These are phyloP conservation scores for Phymastichus coffea DNA, from an alignment of 1,140 invertebrate species.

Conservation along the genomic window DNA sequence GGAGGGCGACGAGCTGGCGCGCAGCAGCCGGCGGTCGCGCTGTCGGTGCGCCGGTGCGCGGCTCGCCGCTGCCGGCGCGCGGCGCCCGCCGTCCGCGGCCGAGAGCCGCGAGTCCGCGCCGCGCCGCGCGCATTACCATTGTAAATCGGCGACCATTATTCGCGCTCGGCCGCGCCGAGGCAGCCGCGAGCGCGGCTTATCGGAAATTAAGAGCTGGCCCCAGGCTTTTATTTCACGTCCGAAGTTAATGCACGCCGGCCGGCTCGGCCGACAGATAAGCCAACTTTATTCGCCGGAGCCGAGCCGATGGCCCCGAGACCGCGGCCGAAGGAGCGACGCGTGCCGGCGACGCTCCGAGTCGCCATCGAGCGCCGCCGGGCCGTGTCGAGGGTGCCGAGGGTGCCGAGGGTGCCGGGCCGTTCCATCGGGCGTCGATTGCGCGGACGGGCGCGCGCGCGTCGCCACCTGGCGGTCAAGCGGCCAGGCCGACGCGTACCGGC, in stretches of 20 bases:
- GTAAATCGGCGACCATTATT: background rate
- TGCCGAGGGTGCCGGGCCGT: too few species aligned
- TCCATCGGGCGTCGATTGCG: too few species aligned
- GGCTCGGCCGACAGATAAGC: background rate
- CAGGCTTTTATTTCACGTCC: background rate
- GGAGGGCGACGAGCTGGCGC: conserved; percentile 26
- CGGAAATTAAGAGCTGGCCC: conserved; percentile 5
- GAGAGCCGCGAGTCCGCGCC: background rate
- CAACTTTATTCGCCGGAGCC: background rate
- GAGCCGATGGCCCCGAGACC: too few species aligned
- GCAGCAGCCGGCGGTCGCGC: too few species aligned
- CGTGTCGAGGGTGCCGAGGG: too few species aligned
- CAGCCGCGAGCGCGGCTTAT: background rate
- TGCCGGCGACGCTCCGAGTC: too few species aligned
- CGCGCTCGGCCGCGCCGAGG: background rate
- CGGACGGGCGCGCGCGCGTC: background rate
- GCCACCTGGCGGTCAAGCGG: background rate
- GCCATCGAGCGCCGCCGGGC: too few species aligned
- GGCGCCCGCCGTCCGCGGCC: too few species aligned
- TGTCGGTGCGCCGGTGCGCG: too few species aligned
- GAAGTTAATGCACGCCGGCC: background rate
- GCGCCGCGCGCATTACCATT: conserved; percentile 1
- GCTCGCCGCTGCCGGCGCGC: background rate
- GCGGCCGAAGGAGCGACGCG: too few species aligned
- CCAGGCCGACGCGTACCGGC: too few species aligned